Base-by-base conservation (phyloP, 2,888 invertebrate genomes). In the Clusia tigrina region DNA sequence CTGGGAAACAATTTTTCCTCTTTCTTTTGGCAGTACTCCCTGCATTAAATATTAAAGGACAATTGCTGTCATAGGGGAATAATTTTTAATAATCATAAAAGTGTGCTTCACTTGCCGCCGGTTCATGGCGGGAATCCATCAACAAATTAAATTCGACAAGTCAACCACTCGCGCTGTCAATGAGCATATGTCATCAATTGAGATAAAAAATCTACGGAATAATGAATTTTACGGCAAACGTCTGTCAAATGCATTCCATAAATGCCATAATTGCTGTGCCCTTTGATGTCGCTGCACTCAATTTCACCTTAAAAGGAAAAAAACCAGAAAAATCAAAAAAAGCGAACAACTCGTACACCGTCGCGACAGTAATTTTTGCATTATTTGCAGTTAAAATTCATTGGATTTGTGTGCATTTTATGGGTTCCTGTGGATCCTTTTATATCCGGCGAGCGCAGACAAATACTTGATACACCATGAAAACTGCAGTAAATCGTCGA, bases 181-280 rank as follows among this genome's bases (percentile, higher is more conserved):
- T n/a, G n/a, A n/a, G n/a, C n/a, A n/a, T n/a, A n/a, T n/a, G n/a
- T n/a, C n/a, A 32, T 32, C 32, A 32, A 32, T 32, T 32, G 32
- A 5, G 32, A 32, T 32, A 9, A 12, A 32, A n/a, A 32, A 32
- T 32, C 32, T 5, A 32, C 5, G 5, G 32, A 32, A 9, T 32
- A 9, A 12, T 32, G 42, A 42, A 42, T n/a, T 42, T 42, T 42
- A 42, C n/a, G 10, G 42, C n/a, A 10, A 42, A n/a, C 42, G 10
- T 10, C 42, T 42, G 42, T 42, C 42, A 42, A 42, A 42, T 42
- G 42, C 42, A 42, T n/a, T n/a, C n/a, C 42, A 42, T n/a, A 42
- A 42, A n/a, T n/a, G 42, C 42, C 15, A 42, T 42, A 42, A 42
- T 42, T 42, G 42, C 42, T 3, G 15, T 5, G n/a, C 42, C n/a